Evolutionary conservation across 1,140 invertebrate genomes (phyloP), one percentile per base, ranked within the genome.

Genomic region (Wiebesia pumilae): DNA sequence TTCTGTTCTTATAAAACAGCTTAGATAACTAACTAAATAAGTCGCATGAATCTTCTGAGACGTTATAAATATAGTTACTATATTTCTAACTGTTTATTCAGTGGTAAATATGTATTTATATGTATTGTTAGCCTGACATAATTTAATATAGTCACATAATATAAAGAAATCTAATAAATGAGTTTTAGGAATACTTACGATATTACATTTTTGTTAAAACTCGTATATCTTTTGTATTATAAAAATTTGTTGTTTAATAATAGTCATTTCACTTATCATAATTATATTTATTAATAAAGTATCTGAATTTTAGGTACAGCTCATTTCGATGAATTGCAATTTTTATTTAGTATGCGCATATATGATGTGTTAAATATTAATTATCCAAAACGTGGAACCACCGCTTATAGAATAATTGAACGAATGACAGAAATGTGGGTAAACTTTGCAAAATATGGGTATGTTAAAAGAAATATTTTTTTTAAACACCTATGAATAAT

Each of bases 371-470:
- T 88, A 0, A 81, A 79, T n/a, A 1, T 82, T 0, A 9, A 83
- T 73, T 40, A 69, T 16, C 16, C 40, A 1, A 9, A 82, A 54
- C n/a, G 40, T 0, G 81, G 80, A n/a, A 81, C 83, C 1, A 81
- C 81, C 0, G 86, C 88, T 0, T 71, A 86, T n/a, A 88, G 75
- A 80, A 69, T 91, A 6, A 88, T 87, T 14, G 81, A 92, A 67
- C 88, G 88, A 51, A 89, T 94, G 33, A 90, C 90, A 24, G 87
- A 87, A 82, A 58, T 87, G 77, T 87, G 87, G 93, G 91, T 90
- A 0, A 92, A 92, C 85, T 94, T 94, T 89, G 92, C 92, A 3
- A 93, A 91, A 88, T 89, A 89, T 82, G 92, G 91, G 91, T 90
- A 88, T 82, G 77, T 86, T 65, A 78, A 62, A 33, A 77, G 58